Base-by-base conservation (phyloP, 1,140 invertebrate species). In the Adelges cooleyi region DNA sequence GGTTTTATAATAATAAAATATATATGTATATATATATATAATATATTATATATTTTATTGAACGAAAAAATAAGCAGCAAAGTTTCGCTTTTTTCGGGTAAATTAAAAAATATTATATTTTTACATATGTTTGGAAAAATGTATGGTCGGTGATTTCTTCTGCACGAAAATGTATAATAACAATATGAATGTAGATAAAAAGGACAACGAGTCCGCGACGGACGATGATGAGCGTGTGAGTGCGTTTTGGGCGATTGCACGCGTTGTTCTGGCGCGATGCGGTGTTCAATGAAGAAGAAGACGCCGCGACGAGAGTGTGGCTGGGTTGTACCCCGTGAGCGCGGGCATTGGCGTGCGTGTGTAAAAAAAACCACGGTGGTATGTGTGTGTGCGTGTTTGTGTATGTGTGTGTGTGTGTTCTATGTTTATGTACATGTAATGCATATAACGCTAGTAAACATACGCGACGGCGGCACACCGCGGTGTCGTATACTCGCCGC, bases 361-460 rank as follows among this genome's bases (percentile, higher is more conserved):
- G 56, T 48, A 18, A 29, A 33, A 13, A 48, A 22, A 11, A 33
- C 29, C 11, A 33, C 29, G 29, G 29, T 33, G 29, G 29, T 33
- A 11, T 11, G 2, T 6, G 56, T 48, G 42, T n/a, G 56, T 29
- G 42, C 15, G 42, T 62, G 40, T 62, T 46, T 62, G 46, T 42
- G 29, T n/a, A 11, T 33, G 29, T 33, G 29, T 33, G 11, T 33
- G 4, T 11, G 56, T 48, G 42, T 9, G 56, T 48, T 59, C 11
- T 13, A 23, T 59, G 53, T 59, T 59, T 59, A 59, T 40, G n/a
- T n/a, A n/a, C n/a, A n/a, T n/a, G n/a, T n/a, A n/a, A 48, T 46
- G 15, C 46, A 62, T 46, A 59, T 25, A 62, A 25, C 25, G n/a
- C 56, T 18, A 11, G 40, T 17, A 17, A n/a, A 44, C 40, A 44